Conservation (phyloP, 1,140 invertebrate genomes). For the Globodera ellingtonae region DNA sequence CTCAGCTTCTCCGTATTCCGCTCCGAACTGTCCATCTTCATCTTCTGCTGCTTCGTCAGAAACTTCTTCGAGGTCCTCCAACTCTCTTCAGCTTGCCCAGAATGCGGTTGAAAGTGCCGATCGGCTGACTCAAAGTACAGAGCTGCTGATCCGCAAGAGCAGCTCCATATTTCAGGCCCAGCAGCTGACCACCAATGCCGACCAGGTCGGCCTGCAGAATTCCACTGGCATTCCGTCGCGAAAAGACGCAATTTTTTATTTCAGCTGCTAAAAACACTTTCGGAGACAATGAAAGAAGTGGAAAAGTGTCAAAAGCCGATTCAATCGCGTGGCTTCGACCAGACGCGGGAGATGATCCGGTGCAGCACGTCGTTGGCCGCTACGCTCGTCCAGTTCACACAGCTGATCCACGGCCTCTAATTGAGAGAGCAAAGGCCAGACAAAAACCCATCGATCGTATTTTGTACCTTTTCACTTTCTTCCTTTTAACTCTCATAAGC, state of each 20-base stretch:
- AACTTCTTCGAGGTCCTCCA: background rate
- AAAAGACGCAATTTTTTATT: slow-evolving; percentile 7
- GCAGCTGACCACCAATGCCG: slow-evolving; percentile 37
- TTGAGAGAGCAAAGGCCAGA: too few relatives aligned
- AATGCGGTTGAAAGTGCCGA: slow-evolving; percentile 38
- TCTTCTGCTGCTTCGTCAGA: background rate
- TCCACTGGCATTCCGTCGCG: background rate
- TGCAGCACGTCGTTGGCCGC: slow-evolving; percentile 34
- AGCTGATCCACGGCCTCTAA: slow-evolving; percentile 25
- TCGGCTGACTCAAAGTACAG: slow-evolving; percentile 18
- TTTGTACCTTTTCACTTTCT: too few relatives aligned
- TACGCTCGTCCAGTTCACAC: slow-evolving; percentile 38
- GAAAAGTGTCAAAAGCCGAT: slow-evolving; percentile 28
- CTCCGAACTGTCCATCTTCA: slow-evolving; percentile 16
- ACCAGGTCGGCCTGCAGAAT: slow-evolving; percentile 30
- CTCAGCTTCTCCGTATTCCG: slow-evolving; percentile 5
- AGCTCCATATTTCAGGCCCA: slow-evolving; percentile 41
- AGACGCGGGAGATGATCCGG: slow-evolving; percentile 27
- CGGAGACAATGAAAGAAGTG: slow-evolving; percentile 32
- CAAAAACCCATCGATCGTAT: too few relatives aligned
- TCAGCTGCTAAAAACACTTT: slow-evolving; percentile 35
- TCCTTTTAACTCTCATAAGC: too few relatives aligned
- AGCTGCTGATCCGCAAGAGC: slow-evolving; percentile 34
- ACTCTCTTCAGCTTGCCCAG: slow-evolving; percentile 22
- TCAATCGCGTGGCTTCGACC: slow-evolving; percentile 20